Evolutionary conservation across 2,888 invertebrate genomes (phyloP).

Genomic region (Aproaerema taeniolella): DNA sequence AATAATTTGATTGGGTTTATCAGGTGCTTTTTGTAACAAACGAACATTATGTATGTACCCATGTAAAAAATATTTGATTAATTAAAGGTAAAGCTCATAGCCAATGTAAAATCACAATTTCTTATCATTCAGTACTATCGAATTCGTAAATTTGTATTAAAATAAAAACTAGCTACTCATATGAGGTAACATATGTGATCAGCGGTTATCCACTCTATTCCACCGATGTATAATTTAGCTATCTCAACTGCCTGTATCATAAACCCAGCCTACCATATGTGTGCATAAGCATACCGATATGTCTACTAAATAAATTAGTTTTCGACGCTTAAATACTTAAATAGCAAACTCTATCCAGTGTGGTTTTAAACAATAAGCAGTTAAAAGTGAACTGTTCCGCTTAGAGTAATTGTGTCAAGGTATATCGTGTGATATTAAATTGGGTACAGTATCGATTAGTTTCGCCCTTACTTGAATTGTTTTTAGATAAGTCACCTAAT

Average conservation of each 20-base stretch:
- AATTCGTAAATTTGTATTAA: too few species aligned
- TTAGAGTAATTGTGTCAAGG: conserved; percentile 12
- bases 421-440: conserved; percentile 9
- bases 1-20: too few species aligned
- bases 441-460: neutral
- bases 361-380: conserved; percentile 6
- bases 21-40: too few species aligned
- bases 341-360: conserved; percentile 1
- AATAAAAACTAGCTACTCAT: too few species aligned
- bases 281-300: too few species aligned
- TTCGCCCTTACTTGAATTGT: conserved; percentile 1
- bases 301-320: conserved; percentile 39
- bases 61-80: too few species aligned
- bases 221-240: conserved; percentile 2
- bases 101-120: too few species aligned
- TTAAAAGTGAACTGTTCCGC: conserved; percentile 8
- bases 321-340: conserved; percentile 1
- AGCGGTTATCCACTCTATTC: conserved; percentile 12
- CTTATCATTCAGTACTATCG: too few species aligned
- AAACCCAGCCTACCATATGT: conserved; percentile 21
- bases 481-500: too few species aligned
- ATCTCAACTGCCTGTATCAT: conserved; percentile 19
- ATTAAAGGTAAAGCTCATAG: too few species aligned
- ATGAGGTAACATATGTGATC: too few species aligned
- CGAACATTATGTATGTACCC: too few species aligned